phyloP scores from a whole-genome alignment of 2,113 vertebrate species.

The Chamaetylas fuelleborni region DNA sequence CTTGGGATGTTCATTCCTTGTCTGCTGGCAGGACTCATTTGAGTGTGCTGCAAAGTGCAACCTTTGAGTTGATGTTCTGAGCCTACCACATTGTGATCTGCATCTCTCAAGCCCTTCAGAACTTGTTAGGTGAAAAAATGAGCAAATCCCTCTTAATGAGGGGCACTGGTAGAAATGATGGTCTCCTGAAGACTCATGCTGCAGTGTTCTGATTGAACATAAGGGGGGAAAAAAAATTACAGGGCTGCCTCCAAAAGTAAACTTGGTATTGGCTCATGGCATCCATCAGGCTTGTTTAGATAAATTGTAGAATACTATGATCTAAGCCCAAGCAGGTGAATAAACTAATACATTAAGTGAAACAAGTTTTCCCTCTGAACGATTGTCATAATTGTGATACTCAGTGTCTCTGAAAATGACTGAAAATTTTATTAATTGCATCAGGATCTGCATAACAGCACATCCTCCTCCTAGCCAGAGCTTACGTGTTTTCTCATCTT shows the following conservation, averaged over 20 bases:
- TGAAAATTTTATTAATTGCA: neutral
- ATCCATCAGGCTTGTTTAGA: neutral
- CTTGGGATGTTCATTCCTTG: neutral
- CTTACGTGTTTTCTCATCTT: neutral
- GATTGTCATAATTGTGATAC: neutral
- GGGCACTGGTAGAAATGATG: neutral
- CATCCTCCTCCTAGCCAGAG: neutral
- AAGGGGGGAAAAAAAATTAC: neutral
- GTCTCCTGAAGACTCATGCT: neutral
- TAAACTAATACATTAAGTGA: neutral
- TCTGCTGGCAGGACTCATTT: neutral
- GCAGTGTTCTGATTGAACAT: neutral
- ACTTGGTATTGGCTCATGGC: neutral
- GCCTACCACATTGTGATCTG: rapidly evolving
- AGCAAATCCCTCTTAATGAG: neutral
- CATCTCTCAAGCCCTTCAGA: neutral
- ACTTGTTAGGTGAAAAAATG: neutral
- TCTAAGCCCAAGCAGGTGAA: neutral
- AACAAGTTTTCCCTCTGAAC: neutral
- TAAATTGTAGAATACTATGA: neutral
- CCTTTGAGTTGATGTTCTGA: neutral
- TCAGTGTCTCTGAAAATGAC: neutral
- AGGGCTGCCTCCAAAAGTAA: neutral
- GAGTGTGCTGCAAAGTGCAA: neutral
- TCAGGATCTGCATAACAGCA: neutral